Conservation (phyloP, 1,140 invertebrate genomes). For the Steinernema khuongi region DNA sequence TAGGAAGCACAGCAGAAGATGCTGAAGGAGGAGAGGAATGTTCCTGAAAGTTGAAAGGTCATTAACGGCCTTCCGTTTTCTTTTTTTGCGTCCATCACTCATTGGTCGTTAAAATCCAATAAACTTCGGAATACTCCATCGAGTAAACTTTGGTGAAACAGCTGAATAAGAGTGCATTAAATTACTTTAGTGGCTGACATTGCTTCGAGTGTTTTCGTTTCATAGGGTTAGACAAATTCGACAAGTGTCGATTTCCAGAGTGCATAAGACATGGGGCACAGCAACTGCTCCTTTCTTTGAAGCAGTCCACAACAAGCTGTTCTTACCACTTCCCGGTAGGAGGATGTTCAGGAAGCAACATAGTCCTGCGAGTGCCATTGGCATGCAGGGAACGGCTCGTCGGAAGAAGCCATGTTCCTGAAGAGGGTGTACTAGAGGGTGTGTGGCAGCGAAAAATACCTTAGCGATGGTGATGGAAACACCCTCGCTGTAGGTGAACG, state of each 20-base stretch:
- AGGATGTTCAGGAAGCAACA: slow-evolving; percentile 32
- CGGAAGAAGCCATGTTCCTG: slow-evolving; percentile 36
- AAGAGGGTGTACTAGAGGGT: neutral
- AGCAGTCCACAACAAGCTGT: slow-evolving; percentile 18
- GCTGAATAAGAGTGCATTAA: neutral
- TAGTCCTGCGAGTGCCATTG: slow-evolving; percentile 30
- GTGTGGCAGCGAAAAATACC: slow-evolving; percentile 12
- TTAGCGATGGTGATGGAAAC: slow-evolving; percentile 29
- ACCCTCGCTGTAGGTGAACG: slow-evolving; percentile 28
- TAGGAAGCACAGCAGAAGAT: slow-evolving; percentile 27
- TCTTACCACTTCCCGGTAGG: slow-evolving; percentile 27
- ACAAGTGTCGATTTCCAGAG: no score
- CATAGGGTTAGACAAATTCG: no score
- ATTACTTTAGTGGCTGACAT: no score
- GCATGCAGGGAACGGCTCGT: slow-evolving; percentile 37
- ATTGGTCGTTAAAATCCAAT: no score
- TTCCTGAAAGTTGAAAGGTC: slow-evolving; percentile 26
- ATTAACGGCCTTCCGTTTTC: neutral
- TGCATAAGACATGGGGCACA: no score
- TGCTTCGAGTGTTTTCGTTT: no score
- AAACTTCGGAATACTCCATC: slow-evolving; percentile 6
- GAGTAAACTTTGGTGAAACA: neutral
- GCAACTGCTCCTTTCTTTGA: no score
- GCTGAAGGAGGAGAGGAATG: slow-evolving; percentile 21
- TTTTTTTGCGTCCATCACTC: neutral